Conservation (phyloP, 2,113 vertebrate species). For the Pedionomus torquatus region DNA sequence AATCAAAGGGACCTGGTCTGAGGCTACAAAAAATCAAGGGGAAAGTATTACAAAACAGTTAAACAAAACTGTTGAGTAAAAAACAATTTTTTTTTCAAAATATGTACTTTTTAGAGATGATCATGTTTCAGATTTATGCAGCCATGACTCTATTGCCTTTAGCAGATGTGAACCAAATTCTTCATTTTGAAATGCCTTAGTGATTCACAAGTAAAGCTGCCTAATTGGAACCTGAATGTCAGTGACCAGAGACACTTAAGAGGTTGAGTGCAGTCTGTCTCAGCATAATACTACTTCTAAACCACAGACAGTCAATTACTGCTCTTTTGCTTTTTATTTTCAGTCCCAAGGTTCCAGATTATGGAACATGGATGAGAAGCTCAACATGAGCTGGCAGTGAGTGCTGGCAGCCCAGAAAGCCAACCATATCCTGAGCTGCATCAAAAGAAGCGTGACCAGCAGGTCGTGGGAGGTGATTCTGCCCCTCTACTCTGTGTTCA, state of each 20-base stretch:
- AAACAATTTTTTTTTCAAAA: background rate
- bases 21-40: slow-evolving; percentile 67
- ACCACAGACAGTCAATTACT: background rate
- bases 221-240: background rate
- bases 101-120: background rate
- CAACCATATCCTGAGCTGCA: no score
- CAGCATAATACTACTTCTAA: background rate
- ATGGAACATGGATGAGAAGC: background rate
- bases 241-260: background rate
- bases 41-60: background rate
- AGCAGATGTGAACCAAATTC: background rate
- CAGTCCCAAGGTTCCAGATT: background rate
- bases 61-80: background rate
- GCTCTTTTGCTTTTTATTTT: background rate
- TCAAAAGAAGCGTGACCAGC: no score
- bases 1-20: slow-evolving; percentile 92
- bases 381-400: no score
- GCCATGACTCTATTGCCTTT: background rate
- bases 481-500: no score
- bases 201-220: background rate
- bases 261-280: background rate
- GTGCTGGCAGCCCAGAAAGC: no score
- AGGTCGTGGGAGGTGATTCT: no score
- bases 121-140: background rate
- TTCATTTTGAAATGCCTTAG: background rate